These are phyloP conservation scores for Lepus timidus DNA, from an alignment of 2,113 vertebrate species.

Conservation along the genomic window DNA sequence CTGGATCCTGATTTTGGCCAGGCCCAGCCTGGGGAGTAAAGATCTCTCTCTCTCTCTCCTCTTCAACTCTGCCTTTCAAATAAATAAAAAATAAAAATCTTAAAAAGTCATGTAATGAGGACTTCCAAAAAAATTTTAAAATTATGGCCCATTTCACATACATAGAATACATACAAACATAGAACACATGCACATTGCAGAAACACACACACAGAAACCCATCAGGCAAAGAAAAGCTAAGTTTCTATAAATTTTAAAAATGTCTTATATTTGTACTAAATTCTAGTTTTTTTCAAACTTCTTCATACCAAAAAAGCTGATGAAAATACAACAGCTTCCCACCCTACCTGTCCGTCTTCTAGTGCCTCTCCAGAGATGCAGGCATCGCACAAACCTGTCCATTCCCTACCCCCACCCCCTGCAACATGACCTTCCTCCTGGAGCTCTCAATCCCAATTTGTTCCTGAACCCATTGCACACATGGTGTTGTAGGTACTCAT, in stretches of 20 bases:
- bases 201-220: neutral
- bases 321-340: neutral
- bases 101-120: no score
- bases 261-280: no score
- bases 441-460: neutral
- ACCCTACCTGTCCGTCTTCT: neutral
- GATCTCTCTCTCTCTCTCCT: no score
- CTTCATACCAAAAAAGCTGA: slow-evolving; percentile 6
- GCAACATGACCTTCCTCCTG: neutral
- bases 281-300: neutral
- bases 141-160: neutral
- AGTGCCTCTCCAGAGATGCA: neutral
- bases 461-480: neutral
- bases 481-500: neutral
- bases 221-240: neutral
- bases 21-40: no score
- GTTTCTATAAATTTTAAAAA: neutral
- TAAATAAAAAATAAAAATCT: no score
- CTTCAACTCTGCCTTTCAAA: no score
- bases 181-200: neutral
- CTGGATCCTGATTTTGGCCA: no score
- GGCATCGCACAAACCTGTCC: neutral
- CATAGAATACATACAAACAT: neutral
- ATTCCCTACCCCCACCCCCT: no score
- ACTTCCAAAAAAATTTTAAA: neutral